Evolutionary conservation across 2,797 vertebrate species (phyloP).

Genomic region (Chromobotia macracanthus): DNA sequence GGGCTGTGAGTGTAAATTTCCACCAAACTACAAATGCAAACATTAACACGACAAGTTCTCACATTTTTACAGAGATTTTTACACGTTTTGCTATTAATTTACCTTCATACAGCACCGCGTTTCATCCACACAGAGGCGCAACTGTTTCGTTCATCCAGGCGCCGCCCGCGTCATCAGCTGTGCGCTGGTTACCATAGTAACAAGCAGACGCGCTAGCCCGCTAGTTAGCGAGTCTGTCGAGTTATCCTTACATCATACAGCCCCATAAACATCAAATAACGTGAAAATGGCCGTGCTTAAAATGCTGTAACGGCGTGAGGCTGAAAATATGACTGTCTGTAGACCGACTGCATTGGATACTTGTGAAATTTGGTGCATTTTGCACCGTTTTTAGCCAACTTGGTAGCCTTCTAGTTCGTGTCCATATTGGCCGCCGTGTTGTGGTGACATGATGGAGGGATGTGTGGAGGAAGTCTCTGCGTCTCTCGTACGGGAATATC

Average conservation of each 20-base stretch:
- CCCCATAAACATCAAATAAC: background rate
- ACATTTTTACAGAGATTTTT: no score
- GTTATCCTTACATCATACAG: background rate
- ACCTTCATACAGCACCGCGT: no score
- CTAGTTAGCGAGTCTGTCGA: conserved; percentile 9
- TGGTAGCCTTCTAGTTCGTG: background rate
- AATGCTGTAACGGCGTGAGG: background rate
- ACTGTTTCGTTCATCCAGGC: background rate
- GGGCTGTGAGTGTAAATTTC: no score
- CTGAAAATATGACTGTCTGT: background rate
- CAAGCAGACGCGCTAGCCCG: conserved; percentile 15
- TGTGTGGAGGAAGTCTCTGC: conserved; percentile 86
- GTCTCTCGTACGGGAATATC: conserved; percentile 90
- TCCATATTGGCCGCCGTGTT: background rate
- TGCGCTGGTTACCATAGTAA: conserved; percentile 38
- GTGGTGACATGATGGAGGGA: conserved; percentile 62
- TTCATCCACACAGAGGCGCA: conserved; percentile 28
- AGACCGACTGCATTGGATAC: background rate
- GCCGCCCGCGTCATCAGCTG: background rate
- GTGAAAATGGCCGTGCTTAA: background rate
- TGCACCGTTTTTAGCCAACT: conserved; percentile 2
- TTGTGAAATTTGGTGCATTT: background rate
- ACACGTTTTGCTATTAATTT: no score
- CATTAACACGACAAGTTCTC: no score
- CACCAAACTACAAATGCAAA: no score